Evolutionary conservation across 2,113 vertebrate species (phyloP).

Genomic region (Vulpes lagopus): DNA sequence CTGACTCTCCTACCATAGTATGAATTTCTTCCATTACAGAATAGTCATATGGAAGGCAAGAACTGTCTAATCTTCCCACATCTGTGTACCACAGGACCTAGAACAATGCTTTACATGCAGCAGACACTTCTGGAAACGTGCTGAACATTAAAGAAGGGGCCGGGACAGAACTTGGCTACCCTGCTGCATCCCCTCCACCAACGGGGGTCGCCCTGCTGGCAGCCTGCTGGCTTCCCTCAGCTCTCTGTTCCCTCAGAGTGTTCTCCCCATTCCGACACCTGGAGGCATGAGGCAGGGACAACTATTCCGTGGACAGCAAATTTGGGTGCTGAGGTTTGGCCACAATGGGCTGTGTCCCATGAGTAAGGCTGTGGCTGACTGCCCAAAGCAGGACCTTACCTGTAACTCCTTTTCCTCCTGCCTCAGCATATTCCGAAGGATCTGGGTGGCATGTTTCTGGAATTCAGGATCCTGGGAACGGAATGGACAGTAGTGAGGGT

Average conservation of each 20-base stretch:
- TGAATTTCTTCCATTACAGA: not conserved
- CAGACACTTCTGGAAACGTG: not conserved
- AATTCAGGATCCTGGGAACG: constrained; percentile 91
- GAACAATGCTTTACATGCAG: not conserved
- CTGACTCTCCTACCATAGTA: not conserved
- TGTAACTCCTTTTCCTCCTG: constrained; percentile 96
- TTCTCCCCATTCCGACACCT: not conserved
- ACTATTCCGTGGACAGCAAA: not conserved
- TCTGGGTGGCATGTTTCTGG: constrained; percentile 94
- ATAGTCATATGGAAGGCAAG: not conserved
- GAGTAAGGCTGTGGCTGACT: not conserved
- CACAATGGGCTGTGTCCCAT: not conserved
- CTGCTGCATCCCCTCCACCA: not conserved
- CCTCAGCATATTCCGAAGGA: constrained; percentile 95
- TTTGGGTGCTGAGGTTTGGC: not conserved
- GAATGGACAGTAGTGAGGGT: not conserved
- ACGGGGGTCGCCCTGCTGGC: not conserved
- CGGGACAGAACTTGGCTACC: not conserved
- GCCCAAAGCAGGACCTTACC: constrained; percentile 83
- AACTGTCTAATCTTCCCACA: not conserved
- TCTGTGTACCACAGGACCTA: not conserved
- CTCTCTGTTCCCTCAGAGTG: not conserved
- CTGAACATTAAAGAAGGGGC: not conserved
- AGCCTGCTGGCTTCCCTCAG: not conserved
- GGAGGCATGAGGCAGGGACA: not conserved